phyloP scores from a whole-genome alignment of 2,797 vertebrate genomes.

The Gymnocypris eckloni region DNA sequence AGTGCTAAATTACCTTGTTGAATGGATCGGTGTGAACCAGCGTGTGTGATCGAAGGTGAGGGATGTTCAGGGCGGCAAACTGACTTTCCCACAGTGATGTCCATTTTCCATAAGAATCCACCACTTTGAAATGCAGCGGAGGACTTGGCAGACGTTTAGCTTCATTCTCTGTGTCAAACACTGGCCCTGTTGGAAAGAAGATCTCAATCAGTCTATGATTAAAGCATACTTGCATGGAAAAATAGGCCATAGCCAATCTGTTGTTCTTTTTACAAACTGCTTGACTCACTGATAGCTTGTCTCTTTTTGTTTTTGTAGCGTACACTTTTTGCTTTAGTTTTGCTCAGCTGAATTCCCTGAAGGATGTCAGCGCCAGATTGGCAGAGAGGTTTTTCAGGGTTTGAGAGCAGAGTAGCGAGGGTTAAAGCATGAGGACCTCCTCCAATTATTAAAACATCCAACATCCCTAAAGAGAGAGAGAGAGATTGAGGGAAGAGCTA shows the following conservation, averaged over 20 bases:
- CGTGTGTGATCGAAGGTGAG: conserved; percentile 81
- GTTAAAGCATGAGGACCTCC: conserved; percentile 82
- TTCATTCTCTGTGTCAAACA: conserved; percentile 34
- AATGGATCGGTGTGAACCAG: conserved; percentile 81
- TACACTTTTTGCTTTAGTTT: conserved; percentile 41
- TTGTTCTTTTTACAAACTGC: background rate
- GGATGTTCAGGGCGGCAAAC: conserved; percentile 80
- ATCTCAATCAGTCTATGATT: background rate
- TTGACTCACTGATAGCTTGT: conserved; percentile 58
- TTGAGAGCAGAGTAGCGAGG: conserved; percentile 74
- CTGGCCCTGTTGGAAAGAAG: conserved; percentile 57
- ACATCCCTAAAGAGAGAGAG: conserved; percentile 60
- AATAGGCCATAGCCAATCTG: background rate
- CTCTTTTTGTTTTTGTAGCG: conserved; percentile 64
- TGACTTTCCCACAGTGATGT: conserved; percentile 78
- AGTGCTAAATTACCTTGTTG: conserved; percentile 73
- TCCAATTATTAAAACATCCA: conserved; percentile 80
- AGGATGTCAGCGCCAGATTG: conserved; percentile 46
- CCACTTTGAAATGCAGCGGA: conserved; percentile 68
- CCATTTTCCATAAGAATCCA: conserved; percentile 82
- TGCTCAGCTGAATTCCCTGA: conserved; percentile 52
- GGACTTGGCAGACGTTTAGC: conserved; percentile 39
- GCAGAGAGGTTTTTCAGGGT: conserved; percentile 42
- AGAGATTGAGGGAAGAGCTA: conserved; percentile 20
- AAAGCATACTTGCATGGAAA: background rate